A percentile compares a stretch with the other conserved stretches of the same genome.
These are phyloP conservation scores for Sarotherodon lohbergeri DNA, from an alignment of 2,113 vertebrate species.

Conservation along the genomic window DNA sequence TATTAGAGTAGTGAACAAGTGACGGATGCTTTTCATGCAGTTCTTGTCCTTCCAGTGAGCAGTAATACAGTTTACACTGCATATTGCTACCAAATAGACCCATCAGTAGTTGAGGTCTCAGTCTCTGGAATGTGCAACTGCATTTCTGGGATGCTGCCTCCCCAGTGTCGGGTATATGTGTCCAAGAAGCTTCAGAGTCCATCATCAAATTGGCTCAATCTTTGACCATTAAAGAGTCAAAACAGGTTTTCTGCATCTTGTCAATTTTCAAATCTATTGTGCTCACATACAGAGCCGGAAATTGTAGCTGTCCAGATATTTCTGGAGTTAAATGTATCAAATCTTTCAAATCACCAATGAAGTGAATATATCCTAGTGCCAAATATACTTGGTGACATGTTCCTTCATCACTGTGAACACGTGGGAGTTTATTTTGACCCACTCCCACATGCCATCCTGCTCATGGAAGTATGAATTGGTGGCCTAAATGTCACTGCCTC, in stretches of 20 bases:
- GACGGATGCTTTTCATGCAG: neutral
- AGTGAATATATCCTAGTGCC: neutral
- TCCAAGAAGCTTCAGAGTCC: neutral
- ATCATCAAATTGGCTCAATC: neutral
- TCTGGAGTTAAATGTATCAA: neutral
- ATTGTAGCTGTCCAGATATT: neutral
- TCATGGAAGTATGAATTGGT: neutral
- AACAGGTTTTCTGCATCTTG: neutral
- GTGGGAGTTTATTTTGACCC: neutral
- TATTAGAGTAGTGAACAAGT: neutral
- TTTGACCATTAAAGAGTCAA: neutral
- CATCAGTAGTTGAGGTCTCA: neutral
- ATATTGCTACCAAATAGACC: neutral
- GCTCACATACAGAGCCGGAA: too few relatives aligned
- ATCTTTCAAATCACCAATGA: neutral
- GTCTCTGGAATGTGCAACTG: neutral
- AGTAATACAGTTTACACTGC: neutral
- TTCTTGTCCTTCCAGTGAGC: neutral
- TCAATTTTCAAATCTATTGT: neutral
- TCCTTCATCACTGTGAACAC: neutral
- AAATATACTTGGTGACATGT: neutral
- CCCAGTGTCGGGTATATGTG: neutral
- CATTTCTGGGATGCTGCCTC: neutral
- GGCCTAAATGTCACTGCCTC: neutral
- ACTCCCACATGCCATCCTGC: neutral